phyloP scores from a whole-genome alignment of 1,140 invertebrate genomes.

The Drosophila pandora region DNA sequence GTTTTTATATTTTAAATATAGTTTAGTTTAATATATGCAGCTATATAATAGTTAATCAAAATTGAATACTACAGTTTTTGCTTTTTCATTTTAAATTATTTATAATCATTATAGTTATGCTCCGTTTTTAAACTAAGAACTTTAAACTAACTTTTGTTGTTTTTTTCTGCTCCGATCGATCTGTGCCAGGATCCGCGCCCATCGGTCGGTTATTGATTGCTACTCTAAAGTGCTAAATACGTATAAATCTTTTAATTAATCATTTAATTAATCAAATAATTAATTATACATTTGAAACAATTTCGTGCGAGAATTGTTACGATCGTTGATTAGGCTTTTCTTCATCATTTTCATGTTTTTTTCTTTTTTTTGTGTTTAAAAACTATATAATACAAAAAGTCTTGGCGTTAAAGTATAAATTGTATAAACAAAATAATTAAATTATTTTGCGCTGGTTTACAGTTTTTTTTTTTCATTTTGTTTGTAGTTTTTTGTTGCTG shows the following conservation, averaged over 20 bases:
- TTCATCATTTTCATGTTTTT: background rate
- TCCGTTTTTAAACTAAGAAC: slow-evolving; percentile 65
- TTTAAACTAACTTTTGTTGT: slow-evolving; percentile 73
- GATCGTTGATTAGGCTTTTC: slow-evolving; percentile 37
- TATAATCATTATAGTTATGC: slow-evolving; percentile 44
- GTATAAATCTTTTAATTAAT: slow-evolving; percentile 40
- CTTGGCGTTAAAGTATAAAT: slow-evolving; percentile 74
- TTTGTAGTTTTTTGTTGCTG: slow-evolving; percentile 33
- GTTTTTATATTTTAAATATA: slow-evolving; percentile 81
- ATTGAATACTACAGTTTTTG: slow-evolving; percentile 77
- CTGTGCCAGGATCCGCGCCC: background rate
- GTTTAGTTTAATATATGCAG: slow-evolving; percentile 78
- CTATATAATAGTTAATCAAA: slow-evolving; percentile 79
- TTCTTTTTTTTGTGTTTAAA: slow-evolving; percentile 13
- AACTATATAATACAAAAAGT: slow-evolving; percentile 81
- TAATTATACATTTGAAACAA: slow-evolving; percentile 69
- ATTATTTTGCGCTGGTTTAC: slow-evolving; percentile 82
- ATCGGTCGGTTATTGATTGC: slow-evolving; percentile 50
- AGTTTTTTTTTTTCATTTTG: slow-evolving; percentile 48
- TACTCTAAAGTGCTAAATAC: slow-evolving; percentile 74
- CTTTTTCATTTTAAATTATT: slow-evolving; percentile 27
- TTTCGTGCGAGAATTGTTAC: slow-evolving; percentile 57
- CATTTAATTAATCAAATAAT: slow-evolving; percentile 39
- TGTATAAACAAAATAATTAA: slow-evolving; percentile 81
- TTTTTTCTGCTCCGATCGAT: slow-evolving; percentile 50